Conservation (phyloP, 2,113 vertebrate species). For the Cygnus buccinator region DNA sequence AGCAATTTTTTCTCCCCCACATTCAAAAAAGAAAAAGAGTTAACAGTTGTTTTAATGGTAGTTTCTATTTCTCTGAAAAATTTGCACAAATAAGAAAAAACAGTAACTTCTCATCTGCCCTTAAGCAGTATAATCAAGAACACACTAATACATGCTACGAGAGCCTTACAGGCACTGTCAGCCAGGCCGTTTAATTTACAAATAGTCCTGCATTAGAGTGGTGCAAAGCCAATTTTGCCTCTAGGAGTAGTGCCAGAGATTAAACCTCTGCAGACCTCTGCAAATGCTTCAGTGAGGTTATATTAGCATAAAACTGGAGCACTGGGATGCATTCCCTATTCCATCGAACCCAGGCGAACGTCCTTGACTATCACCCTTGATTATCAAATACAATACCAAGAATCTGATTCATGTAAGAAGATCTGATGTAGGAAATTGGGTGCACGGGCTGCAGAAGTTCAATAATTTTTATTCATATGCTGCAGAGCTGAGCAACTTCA, state of each 20-base stretch:
- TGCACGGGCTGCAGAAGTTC: not conserved
- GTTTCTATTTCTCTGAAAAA: not conserved
- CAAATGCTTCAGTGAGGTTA: not conserved
- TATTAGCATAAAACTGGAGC: not conserved
- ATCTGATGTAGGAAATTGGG: not conserved
- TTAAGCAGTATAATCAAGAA: not conserved
- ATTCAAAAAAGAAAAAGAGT: not conserved
- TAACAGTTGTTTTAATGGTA: not conserved
- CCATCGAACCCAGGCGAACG: not conserved
- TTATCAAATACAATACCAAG: not conserved
- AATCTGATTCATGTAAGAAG: not conserved
- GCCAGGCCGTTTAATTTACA: not conserved
- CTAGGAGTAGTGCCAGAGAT: not conserved
- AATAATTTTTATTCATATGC: not conserved
- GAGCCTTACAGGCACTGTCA: not conserved
- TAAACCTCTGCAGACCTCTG: slow-evolving; percentile 20
- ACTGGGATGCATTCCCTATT: not conserved
- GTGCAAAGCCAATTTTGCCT: slow-evolving; percentile 1
- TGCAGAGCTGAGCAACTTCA: slow-evolving; percentile 25
- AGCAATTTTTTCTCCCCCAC: not conserved
- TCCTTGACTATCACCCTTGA: not conserved
- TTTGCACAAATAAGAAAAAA: not conserved
- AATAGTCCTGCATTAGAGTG: not conserved
- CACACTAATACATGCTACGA: not conserved
- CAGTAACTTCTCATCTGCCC: not conserved